Conservation (phyloP, 1,140 invertebrate genomes). For the Drosophila elegans region DNA sequence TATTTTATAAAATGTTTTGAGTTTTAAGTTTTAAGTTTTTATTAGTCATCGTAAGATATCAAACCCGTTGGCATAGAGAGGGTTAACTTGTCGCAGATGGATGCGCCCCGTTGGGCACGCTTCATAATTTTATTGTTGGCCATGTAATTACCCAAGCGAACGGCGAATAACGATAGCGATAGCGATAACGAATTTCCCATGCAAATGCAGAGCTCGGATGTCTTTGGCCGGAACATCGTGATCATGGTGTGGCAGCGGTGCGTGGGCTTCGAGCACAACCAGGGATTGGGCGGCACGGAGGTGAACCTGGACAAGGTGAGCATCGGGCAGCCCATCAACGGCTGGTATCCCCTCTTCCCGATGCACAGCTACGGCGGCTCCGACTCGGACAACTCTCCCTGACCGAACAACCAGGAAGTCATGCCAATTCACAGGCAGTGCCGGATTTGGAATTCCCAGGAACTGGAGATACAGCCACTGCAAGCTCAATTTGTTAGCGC, state of each 20-base stretch:
- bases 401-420: slow-evolving; percentile 81
- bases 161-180: slow-evolving; percentile 47
- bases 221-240: slow-evolving; percentile 89
- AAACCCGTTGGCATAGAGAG: neutral
- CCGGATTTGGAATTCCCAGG: slow-evolving; percentile 32
- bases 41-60: no score
- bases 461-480: slow-evolving; percentile 27
- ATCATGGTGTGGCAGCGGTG: slow-evolving; percentile 96
- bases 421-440: slow-evolving; percentile 48
- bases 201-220: slow-evolving; percentile 89
- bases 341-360: slow-evolving; percentile 96
- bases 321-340: slow-evolving; percentile 90
- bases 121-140: slow-evolving; percentile 44
- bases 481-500: slow-evolving; percentile 81
- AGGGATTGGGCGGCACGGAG: slow-evolving; percentile 93
- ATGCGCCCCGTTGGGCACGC: slow-evolving; percentile 20
- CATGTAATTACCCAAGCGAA: slow-evolving; percentile 58
- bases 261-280: slow-evolving; percentile 94
- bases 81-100: slow-evolving; percentile 10
- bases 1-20: no score
- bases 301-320: slow-evolving; percentile 92
- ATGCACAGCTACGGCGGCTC: slow-evolving; percentile 89
- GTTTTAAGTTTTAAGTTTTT: no score
- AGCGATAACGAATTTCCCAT: slow-evolving; percentile 59
- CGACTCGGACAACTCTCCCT: slow-evolving; percentile 90